Evolutionary conservation across 2,113 vertebrate species (phyloP).

Genomic region (Gallinago jamesoni): DNA sequence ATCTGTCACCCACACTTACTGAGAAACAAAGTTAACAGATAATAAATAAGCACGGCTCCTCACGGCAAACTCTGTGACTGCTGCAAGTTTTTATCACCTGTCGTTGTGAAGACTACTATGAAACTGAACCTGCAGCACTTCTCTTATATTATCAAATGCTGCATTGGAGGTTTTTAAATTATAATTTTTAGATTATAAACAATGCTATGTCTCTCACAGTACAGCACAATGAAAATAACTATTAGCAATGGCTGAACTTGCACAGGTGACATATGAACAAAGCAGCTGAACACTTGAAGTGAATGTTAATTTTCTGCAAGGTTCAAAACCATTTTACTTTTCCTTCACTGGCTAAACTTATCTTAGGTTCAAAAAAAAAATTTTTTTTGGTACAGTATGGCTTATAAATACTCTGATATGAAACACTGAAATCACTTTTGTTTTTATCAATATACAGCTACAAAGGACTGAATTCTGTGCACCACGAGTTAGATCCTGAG

Average conservation of each 20-base stretch:
- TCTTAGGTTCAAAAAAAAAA: not conserved
- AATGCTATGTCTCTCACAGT: not conserved
- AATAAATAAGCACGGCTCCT: not conserved
- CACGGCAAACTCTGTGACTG: not conserved
- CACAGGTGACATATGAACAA: not conserved
- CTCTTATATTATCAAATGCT: not conserved
- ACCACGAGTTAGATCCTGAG: not conserved
- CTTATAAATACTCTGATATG: not conserved
- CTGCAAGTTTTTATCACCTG: not conserved
- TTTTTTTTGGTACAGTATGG: not conserved
- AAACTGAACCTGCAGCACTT: not conserved
- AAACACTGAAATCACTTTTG: not conserved
- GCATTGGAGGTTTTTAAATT: not conserved
- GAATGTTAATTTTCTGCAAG: not conserved
- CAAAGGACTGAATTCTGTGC: constrained; percentile 1
- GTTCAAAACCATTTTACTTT: not conserved
- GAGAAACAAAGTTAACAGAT: not conserved
- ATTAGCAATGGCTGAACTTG: not conserved
- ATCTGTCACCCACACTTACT: not conserved
- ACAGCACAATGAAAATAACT: not conserved
- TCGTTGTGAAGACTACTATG: not conserved
- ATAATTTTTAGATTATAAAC: not conserved
- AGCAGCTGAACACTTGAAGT: not conserved
- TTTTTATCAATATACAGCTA: not conserved
- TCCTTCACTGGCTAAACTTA: too few relatives aligned